Conservation (phyloP, 2,113 vertebrate genomes). For the Peromyscus polionotus region DNA sequence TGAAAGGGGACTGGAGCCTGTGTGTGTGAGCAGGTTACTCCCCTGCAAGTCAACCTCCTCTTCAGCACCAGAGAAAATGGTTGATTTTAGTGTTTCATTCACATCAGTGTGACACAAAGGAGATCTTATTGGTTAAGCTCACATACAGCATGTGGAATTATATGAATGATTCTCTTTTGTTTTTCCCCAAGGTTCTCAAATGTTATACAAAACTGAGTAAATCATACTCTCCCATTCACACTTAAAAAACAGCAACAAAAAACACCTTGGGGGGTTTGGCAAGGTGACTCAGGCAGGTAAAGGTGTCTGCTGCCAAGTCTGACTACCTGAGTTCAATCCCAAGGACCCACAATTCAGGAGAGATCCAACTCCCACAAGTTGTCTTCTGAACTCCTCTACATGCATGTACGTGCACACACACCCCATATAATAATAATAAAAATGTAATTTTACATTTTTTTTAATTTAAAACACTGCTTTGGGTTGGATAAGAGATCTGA, state of each 20-base stretch:
- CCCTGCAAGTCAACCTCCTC: neutral
- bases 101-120: neutral
- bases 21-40: neutral
- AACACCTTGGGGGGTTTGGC: no score
- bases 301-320: neutral
- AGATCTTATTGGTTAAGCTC: neutral
- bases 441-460: neutral
- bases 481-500: neutral
- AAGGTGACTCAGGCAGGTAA: neutral
- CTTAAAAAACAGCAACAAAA: neutral
- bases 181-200: neutral
- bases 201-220: neutral
- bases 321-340: neutral
- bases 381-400: neutral
- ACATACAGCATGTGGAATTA: neutral
- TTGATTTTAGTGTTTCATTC: neutral
- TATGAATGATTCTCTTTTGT: neutral
- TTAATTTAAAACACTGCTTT: neutral
- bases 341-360: neutral
- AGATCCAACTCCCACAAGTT: neutral
- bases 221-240: neutral
- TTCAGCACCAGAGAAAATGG: neutral
- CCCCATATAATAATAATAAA: neutral
- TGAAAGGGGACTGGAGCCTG: neutral
- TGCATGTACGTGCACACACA: neutral